Evolutionary conservation across 2,113 vertebrate species (phyloP).

Genomic region (Deroptyus accipitrinus): DNA sequence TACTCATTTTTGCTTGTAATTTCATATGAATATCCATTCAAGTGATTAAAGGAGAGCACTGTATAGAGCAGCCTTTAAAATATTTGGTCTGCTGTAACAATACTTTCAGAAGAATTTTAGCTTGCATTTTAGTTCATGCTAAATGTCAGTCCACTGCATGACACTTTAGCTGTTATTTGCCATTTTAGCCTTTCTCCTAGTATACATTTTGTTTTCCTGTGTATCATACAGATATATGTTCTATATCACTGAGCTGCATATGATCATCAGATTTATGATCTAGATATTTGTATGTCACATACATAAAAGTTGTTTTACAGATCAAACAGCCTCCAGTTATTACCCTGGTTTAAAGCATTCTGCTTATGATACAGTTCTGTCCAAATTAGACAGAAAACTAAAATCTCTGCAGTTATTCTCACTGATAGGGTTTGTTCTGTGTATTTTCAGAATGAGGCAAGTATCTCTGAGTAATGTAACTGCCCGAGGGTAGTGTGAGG

Average conservation of each 20-base stretch:
- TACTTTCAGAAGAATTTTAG: not conserved
- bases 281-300: not conserved
- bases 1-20: not conserved
- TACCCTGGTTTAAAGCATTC: not conserved
- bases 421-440: not conserved
- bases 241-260: not conserved
- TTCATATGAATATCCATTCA: not conserved
- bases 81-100: not conserved
- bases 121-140: not conserved
- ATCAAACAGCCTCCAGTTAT: not conserved
- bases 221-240: not conserved
- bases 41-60: not conserved
- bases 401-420: not conserved
- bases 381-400: not conserved
- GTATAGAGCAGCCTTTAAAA: not conserved
- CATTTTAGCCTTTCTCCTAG: not conserved
- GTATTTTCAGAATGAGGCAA: not conserved
- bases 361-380: not conserved
- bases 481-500: not conserved
- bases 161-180: not conserved
- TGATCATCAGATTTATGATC: not conserved
- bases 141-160: not conserved
- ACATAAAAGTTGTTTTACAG: not conserved
- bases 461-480: not conserved
- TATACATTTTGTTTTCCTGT: not conserved